Conservation (phyloP, 2,888 invertebrate genomes). For the Lypha dubia region DNA sequence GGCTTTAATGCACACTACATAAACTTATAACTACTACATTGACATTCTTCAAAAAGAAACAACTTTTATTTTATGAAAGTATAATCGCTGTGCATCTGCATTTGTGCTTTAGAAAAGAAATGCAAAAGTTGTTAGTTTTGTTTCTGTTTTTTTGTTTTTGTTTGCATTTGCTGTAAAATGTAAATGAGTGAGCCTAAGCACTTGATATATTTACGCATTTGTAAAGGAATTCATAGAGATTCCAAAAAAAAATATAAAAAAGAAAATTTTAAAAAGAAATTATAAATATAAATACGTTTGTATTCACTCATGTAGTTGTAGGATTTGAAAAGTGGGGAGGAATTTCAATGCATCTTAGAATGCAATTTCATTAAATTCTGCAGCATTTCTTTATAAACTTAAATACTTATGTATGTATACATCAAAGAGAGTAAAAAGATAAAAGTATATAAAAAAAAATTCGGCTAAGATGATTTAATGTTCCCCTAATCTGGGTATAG, state of each 20-base stretch:
- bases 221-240: conserved; percentile 56
- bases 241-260: not conserved
- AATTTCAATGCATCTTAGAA: conserved; percentile 1
- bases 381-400: too few species aligned
- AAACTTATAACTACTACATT: conserved; percentile 16
- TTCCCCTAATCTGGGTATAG: too few species aligned
- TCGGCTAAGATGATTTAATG: too few species aligned
- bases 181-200: conserved; percentile 34
- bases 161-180: conserved; percentile 1
- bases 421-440: too few species aligned
- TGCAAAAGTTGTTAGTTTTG: conserved; percentile 6
- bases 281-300: not conserved
- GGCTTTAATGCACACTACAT: not conserved
- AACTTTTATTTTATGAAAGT: not conserved
- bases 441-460: not conserved
- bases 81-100: conserved; percentile 10
- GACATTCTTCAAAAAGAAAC: conserved; percentile 16
- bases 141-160: not conserved
- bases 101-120: not conserved
- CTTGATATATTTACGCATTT: conserved; percentile 69
- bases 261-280: not conserved
- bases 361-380: not conserved
- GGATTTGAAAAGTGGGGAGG: not conserved
- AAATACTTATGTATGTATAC: too few species aligned
- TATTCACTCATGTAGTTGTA: not conserved